These are phyloP conservation scores for Valencia hispanica DNA, from an alignment of 2,797 vertebrate genomes.

Conservation along the genomic window DNA sequence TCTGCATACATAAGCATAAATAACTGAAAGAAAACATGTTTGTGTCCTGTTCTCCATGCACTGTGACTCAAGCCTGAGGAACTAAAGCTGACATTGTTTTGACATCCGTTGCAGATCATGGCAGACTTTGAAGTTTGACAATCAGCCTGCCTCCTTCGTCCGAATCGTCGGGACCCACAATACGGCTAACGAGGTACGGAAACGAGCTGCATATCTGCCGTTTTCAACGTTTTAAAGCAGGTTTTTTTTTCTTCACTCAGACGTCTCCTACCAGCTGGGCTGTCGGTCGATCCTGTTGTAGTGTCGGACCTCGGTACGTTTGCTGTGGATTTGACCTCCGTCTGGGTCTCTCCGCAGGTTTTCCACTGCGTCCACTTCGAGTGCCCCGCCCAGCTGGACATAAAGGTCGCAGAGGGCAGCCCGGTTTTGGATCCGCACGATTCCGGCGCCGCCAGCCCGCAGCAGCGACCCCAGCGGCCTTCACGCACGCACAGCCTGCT, in stretches of 20 bases:
- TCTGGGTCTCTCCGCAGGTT: conserved; percentile 78
- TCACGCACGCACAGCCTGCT: conserved; percentile 79
- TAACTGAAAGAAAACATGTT: not conserved
- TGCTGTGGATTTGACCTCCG: not conserved
- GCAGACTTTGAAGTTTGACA: conserved; percentile 93
- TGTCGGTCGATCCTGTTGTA: too few species aligned
- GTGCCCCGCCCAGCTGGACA: conserved; percentile 89
- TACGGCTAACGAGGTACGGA: conserved; percentile 96
- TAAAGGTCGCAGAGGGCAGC: conserved; percentile 82
- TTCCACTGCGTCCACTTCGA: conserved; percentile 99
- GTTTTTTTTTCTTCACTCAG: not conserved
- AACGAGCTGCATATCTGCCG: not conserved
- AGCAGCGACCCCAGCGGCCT: conserved; percentile 72
- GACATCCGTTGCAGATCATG: conserved; percentile 85
- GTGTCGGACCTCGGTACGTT: not conserved
- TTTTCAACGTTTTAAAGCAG: not conserved
- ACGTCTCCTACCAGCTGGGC: not conserved
- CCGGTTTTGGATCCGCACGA: conserved; percentile 79
- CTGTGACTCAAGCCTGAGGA: not conserved
- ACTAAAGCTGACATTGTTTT: not conserved
- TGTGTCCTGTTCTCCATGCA: not conserved
- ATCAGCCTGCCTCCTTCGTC: conserved; percentile 93
- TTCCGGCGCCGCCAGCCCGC: conserved; percentile 61
- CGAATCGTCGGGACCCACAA: conserved; percentile 98
- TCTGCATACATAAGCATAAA: not conserved